These are phyloP conservation scores for Muscina levida DNA, from an alignment of 2,888 invertebrate genomes.

Conservation along the genomic window DNA sequence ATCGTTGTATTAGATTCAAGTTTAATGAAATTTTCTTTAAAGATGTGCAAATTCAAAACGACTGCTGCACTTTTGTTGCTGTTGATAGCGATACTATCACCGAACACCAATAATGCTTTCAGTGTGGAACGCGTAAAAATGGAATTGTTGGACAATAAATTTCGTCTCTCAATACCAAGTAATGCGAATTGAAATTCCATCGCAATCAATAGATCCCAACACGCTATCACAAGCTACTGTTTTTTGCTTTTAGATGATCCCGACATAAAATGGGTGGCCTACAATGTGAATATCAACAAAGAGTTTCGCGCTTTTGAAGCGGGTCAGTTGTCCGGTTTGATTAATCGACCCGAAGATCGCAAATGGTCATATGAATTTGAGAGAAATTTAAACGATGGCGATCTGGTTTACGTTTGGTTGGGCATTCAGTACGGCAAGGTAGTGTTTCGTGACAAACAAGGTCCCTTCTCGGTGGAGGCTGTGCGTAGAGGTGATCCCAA, in stretches of 20 bases:
- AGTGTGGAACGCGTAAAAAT: slow-evolving; percentile 64
- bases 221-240: no score
- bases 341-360: slow-evolving; percentile 79
- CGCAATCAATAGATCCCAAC: no score
- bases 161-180: slow-evolving; percentile 76
- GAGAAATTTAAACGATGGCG: slow-evolving; percentile 81
- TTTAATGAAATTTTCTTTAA: background rate
- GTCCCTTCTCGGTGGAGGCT: slow-evolving; percentile 65
- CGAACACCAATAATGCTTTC: slow-evolving; percentile 30
- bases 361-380: slow-evolving; percentile 82
- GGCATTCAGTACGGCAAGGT: slow-evolving; percentile 82
- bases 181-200: slow-evolving; percentile 20
- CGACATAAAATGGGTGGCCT: slow-evolving; percentile 82
- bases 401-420: slow-evolving; percentile 83
- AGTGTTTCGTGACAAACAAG: slow-evolving; percentile 75
- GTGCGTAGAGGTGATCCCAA: slow-evolving; percentile 47
- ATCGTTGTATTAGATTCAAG: no score
- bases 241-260: slow-evolving; percentile 79
- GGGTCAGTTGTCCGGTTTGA: slow-evolving; percentile 82
- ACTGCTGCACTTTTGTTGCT: background rate
- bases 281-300: slow-evolving; percentile 84
- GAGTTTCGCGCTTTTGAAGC: slow-evolving; percentile 80
- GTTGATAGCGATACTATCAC: slow-evolving; percentile 32
- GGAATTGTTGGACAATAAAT: slow-evolving; percentile 70
- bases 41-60: slow-evolving; percentile 8